Evolutionary conservation across 2,888 invertebrate species (phyloP), one percentile per base, ranked within the genome.

Genomic region (Dicranocentrus wangi): DNA sequence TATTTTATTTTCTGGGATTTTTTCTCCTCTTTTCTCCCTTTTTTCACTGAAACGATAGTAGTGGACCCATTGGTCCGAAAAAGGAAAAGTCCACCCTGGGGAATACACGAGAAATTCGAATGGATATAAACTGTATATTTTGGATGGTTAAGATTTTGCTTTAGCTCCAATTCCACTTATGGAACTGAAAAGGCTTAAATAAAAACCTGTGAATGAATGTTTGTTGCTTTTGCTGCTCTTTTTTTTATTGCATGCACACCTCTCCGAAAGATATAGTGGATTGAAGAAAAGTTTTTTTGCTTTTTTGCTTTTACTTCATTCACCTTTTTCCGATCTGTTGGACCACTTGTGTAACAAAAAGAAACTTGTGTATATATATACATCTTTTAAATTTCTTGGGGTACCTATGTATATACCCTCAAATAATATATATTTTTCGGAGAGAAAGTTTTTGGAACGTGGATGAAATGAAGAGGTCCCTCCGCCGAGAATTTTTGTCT

Each of bases 31-130:
- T 60, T 60, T 28, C 28, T 23, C 15, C 21, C 23, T 15, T 21
- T 66, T 47, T 39, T 47, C 47, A 17, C 42, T 13, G 25, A 47
- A 47, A 17, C 23, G 47, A 53, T 58, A 69, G 82, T 76, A 79
- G 77, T 79, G 83, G 83, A 83, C 83, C 83, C 83, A 83, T 83
- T 83, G 83, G 83, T 83, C 83, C 83, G 83, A 83, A 47, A 81
- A 81, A 81, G 80, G 77, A 81, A 83, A 83, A 83, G 83, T 80
- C 80, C 83, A 83, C 83, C 83, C 72, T 75, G 71, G 83, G 83
- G 83, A 83, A 83, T 83, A 70, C 32, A 32, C 32, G 32, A 32
- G 10, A 7, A 32, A n/a, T n/a, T n/a, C n/a, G n/a, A n/a, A 10
- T 32, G 32, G 32, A n/a, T n/a, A n/a, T n/a, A n/a, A n/a, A n/a